Base-by-base conservation (phyloP, 2,888 invertebrate genomes). In the Dorcus hopei region DNA sequence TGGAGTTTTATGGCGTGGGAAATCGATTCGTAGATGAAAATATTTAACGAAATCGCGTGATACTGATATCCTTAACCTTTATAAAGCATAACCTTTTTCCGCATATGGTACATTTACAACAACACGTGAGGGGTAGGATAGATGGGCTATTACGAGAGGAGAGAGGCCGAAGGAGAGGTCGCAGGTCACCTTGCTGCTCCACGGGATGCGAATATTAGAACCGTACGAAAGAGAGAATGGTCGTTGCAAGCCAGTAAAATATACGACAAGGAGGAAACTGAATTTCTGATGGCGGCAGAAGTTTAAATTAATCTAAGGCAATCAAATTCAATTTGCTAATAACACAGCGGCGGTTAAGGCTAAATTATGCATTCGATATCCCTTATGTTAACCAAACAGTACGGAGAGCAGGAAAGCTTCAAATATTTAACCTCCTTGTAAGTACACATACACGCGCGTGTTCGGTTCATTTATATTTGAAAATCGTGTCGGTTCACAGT, bases 401-500 rank as follows among this genome's bases (percentile, higher is more conserved):
- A 33, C 26, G 26, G 26, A 33, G 26, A 33, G 26, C 26, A 6
- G 26, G 26, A 33, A 33, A 33, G 26, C 54, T 59, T 55, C 51
- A 51, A 48, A 59, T 55, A 55, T 59, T 58, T 58, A 51, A 58
- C 58, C 58, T 58, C 52, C 59, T 42, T 51, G 55, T 55, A 53
- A 52, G 51, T 49, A 49, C 55, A 52, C 53, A 57, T 52, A 54
- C 54, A 33, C 26, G 7, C 26, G 26, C 26, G 26, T 33, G 26
- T 33, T 33, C 26, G 26, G 57, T 60, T 59, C 58, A 58, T 67
- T 68, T 63, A 61, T 65, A 65, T 65, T 64, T 61, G 60, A 61
- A 61, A 63, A 59, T 62, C 66, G 66, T 61, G 66, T 61, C 62
- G 64, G 67, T 65, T 68, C 66, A 69, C 65, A 62, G 68, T 66